Evolutionary conservation across 2,888 invertebrate genomes (phyloP).

Genomic region (Tachina grossa): DNA sequence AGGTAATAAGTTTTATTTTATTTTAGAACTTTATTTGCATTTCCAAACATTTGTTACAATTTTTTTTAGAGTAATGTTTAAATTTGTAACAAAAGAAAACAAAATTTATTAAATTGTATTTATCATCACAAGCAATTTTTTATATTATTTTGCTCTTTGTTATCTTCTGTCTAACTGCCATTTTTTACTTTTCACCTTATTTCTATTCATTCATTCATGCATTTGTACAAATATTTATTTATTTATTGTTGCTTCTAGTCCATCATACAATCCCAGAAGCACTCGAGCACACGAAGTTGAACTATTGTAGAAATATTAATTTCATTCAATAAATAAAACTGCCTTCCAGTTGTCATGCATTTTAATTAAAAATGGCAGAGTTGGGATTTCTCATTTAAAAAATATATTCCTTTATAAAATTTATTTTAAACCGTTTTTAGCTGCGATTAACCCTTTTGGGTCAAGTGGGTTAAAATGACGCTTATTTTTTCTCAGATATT

Average conservation of each 20-base stretch:
- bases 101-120: too few species aligned
- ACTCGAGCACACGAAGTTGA: background rate
- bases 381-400: background rate
- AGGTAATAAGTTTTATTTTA: too few species aligned
- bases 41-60: background rate
- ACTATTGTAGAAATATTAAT: conserved; percentile 1
- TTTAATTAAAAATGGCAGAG: background rate
- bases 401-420: too few species aligned
- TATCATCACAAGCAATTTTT: background rate
- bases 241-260: background rate
- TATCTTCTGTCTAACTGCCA: background rate
- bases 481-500: too few species aligned
- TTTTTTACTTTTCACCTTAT: background rate
- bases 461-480: too few species aligned
- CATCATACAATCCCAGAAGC: background rate
- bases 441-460: too few species aligned
- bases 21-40: background rate
- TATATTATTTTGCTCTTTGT: conserved; percentile 8
- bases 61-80: too few species aligned
- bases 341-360: background rate
- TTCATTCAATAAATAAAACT: conserved; percentile 35
- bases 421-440: too few species aligned
- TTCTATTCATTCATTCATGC: background rate
- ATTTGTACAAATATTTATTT: conserved; percentile 10
- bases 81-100: too few species aligned